These are phyloP conservation scores for Camarhynchus parvulus DNA, from an alignment of 2,113 vertebrate species.

Conservation along the genomic window DNA sequence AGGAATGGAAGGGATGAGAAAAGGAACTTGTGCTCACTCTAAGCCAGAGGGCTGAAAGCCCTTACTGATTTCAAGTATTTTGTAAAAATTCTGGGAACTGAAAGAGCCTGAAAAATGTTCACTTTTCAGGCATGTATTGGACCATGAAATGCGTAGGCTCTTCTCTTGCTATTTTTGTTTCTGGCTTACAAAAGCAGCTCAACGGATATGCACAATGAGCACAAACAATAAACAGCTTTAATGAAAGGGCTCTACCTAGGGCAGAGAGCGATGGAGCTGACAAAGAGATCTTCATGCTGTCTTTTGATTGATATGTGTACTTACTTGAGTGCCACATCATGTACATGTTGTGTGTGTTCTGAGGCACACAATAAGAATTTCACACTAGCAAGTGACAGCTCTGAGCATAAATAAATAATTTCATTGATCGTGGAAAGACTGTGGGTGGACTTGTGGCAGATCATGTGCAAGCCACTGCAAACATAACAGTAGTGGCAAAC, in stretches of 20 bases:
- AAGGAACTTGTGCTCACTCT: not conserved
- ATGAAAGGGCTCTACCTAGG: not conserved
- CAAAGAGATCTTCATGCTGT: slow-evolving; percentile 12
- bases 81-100: not conserved
- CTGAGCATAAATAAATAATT: slow-evolving; percentile 45
- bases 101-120: not conserved
- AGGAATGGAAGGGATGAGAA: not conserved
- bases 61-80: not conserved
- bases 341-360: slow-evolving; percentile 42
- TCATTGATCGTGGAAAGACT: slow-evolving; percentile 29
- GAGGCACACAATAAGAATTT: slow-evolving; percentile 35
- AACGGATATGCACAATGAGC: not conserved
- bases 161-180: not conserved
- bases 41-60: not conserved
- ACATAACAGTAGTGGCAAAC: not conserved
- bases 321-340: slow-evolving; percentile 60
- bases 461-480: slow-evolving; percentile 20
- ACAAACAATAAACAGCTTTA: slow-evolving; percentile 20
- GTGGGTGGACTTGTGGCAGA: not conserved
- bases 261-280: not conserved
- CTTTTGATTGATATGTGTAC: slow-evolving; percentile 45
- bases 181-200: slow-evolving; percentile 11
- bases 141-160: not conserved
- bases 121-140: not conserved
- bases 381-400: slow-evolving; percentile 39